Conservation (phyloP, 2,113 vertebrate species). For the Cathartes aura region DNA sequence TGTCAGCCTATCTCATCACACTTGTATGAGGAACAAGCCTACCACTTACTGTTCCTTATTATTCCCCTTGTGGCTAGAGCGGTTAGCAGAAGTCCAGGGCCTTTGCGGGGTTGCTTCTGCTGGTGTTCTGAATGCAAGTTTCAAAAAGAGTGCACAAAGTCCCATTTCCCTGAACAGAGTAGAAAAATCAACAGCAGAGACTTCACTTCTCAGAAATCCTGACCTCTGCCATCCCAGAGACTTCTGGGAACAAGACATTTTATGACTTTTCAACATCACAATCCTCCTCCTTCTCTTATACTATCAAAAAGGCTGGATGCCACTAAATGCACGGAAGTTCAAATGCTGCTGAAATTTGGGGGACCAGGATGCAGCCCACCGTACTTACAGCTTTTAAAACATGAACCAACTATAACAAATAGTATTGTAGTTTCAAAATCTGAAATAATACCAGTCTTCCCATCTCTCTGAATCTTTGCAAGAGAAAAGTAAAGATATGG, state of each 20-base stretch:
- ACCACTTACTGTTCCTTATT: background rate
- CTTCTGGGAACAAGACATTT: background rate
- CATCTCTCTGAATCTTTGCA: background rate
- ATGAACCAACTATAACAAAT: background rate
- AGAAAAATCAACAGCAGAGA: background rate
- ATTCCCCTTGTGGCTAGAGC: rapidly evolving
- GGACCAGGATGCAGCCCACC: background rate
- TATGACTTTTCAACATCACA: background rate
- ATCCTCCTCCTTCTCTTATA: background rate
- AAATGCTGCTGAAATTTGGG: background rate
- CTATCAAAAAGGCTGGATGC: background rate
- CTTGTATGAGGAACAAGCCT: background rate
- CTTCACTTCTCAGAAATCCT: background rate
- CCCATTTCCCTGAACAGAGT: background rate
- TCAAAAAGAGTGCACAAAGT: background rate
- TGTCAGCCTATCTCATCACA: background rate
- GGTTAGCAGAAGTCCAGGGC: rapidly evolving
- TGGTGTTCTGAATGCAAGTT: background rate
- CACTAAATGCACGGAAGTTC: background rate
- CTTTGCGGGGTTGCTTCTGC: background rate
- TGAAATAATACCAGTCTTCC: background rate
- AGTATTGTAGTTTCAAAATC: background rate
- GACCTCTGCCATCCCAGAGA: background rate
- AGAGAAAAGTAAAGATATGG: background rate
- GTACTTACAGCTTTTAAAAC: background rate